Evolutionary conservation across 1,140 invertebrate genomes (phyloP).

Genomic region (Coelopa frigida): DNA sequence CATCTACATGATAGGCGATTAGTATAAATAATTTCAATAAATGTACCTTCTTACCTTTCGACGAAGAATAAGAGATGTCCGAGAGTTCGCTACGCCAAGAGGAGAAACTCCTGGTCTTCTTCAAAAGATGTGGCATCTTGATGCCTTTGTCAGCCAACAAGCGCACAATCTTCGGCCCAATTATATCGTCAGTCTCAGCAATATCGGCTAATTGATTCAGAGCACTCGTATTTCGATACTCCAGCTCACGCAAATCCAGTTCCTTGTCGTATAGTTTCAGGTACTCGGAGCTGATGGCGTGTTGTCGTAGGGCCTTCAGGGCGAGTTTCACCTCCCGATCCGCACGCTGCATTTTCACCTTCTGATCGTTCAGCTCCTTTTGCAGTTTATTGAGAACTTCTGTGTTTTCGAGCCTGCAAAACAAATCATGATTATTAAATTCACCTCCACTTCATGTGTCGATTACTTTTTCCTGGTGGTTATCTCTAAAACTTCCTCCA

Average conservation of each 20-base stretch:
- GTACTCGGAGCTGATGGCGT: constrained; percentile 34
- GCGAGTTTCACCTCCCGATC: constrained; percentile 32
- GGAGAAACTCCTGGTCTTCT: constrained; percentile 24
- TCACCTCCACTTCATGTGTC: not conserved
- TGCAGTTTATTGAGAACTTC: constrained; percentile 25
- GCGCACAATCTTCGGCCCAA: constrained; percentile 29
- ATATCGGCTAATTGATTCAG: constrained; percentile 43
- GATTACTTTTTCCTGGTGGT: constrained; percentile 4
- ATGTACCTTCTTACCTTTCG: constrained; percentile 14
- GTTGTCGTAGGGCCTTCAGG: constrained; percentile 25
- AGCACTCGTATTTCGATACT: constrained; percentile 38
- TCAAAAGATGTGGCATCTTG: constrained; percentile 31
- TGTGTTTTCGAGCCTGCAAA: constrained; percentile 20
- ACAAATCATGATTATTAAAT: not conserved
- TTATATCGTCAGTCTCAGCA: constrained; percentile 27
- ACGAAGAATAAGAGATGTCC: constrained; percentile 13
- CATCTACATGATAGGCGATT: no score
- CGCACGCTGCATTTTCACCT: constrained; percentile 30
- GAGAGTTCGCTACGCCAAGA: constrained; percentile 30
- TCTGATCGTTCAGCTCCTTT: constrained; percentile 35
- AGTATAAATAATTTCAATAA: not conserved
- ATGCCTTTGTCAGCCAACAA: constrained; percentile 30
- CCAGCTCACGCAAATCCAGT: constrained; percentile 37
- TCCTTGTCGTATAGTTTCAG: constrained; percentile 35
- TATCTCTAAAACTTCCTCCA: constrained; percentile 16